Conservation (phyloP, 1,140 invertebrate genomes). For the Ephestia elutella region DNA sequence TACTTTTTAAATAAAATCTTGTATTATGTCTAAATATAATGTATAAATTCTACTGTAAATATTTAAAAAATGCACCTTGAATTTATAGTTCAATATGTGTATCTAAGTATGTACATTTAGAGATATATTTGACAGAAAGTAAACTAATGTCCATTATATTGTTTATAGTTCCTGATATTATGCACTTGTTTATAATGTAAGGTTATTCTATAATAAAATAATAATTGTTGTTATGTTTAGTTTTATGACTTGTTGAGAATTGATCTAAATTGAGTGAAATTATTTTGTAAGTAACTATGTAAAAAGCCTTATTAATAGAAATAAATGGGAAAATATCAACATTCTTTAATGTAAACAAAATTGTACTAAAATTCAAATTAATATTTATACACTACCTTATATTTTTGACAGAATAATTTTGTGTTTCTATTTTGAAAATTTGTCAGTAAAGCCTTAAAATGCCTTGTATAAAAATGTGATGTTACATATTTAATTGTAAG, state of each 20-base stretch:
- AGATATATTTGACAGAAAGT: conserved; percentile 14
- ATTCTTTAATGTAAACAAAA: too few species aligned
- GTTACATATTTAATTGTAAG: conserved; percentile 35
- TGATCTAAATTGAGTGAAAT: conserved; percentile 1
- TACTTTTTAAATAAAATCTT: too few species aligned
- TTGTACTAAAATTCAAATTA: too few species aligned
- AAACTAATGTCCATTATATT: conserved; percentile 28
- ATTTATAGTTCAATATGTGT: conserved; percentile 13
- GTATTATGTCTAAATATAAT: too few species aligned
- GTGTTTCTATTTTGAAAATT: not conserved
- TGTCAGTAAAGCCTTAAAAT: conserved; percentile 11
- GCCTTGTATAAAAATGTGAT: conserved; percentile 57
- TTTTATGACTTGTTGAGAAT: conserved; percentile 18
- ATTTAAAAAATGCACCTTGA: not conserved
- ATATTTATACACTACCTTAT: too few species aligned
- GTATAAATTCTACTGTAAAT: too few species aligned
- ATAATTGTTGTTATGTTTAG: conserved; percentile 22
- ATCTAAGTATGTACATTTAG: conserved; percentile 10
- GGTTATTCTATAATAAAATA: conserved; percentile 18
- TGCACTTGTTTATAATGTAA: conserved; percentile 10
- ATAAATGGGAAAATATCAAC: too few species aligned
- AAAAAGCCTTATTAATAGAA: not conserved
- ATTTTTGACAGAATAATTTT: not conserved
- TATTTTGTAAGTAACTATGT: conserved; percentile 12
- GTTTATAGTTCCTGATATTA: conserved; percentile 29